Percentiles rank a stretch among this genome's conserved stretches.
Conservation (phyloP, 1,140 invertebrate species). For the Philopotamus ludificatus region DNA sequence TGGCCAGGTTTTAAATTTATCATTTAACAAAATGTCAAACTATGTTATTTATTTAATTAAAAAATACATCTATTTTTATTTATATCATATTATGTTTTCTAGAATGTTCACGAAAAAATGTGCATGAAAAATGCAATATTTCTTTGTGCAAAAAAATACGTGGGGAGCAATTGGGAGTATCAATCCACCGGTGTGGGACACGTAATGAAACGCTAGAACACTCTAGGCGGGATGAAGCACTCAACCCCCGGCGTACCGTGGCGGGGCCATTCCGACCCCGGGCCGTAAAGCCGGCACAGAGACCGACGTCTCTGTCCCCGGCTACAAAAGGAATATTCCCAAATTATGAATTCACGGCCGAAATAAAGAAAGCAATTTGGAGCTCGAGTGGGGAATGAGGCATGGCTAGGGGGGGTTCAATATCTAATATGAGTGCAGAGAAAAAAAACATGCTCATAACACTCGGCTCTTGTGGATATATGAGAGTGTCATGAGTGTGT, state of each 20-base stretch:
- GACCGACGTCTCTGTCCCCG: constrained; percentile 15
- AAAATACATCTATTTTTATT: too few species aligned
- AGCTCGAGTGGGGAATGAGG: neutral
- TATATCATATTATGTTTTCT: too few species aligned
- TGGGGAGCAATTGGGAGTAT: constrained; percentile 24
- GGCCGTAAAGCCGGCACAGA: constrained; percentile 2
- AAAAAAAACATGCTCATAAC: neutral
- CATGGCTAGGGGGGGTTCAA: neutral
- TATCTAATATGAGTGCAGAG: neutral
- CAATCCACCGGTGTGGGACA: constrained; percentile 21
- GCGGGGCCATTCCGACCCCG: constrained; percentile 16
- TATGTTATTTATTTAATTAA: too few species aligned
- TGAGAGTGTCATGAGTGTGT: too few species aligned
- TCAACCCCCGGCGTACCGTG: constrained; percentile 6
- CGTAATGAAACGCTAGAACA: constrained; percentile 23
- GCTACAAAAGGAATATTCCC: constrained; percentile 11
- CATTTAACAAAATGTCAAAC: too few species aligned
- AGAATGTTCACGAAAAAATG: too few species aligned
- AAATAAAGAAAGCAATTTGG: constrained; percentile 33
- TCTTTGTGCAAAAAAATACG: constrained; percentile 8
- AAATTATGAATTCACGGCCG: constrained; percentile 32
- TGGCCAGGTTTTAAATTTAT: too few species aligned
- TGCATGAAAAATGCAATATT: too few species aligned
- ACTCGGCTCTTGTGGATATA: neutral
- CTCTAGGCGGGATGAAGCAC: constrained; percentile 2